Evolutionary conservation across 35 echinoderm and acorn worm genomes (phyloP), one percentile per base, ranked within the genome.

Genomic region (Diadema setosum): DNA sequence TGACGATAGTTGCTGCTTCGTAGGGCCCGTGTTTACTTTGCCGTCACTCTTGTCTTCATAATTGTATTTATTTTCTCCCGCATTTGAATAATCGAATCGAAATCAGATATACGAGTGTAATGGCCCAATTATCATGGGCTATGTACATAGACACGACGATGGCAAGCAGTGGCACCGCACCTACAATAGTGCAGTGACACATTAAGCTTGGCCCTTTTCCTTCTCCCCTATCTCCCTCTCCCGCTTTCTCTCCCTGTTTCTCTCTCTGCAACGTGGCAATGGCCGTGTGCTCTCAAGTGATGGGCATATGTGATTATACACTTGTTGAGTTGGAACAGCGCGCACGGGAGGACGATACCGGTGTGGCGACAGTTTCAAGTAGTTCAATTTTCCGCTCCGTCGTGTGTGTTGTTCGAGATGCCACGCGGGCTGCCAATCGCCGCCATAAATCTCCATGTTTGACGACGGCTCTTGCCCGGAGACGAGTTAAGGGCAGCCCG

Each of bases 291-390:
- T 67, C 12, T 67, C 27, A 34, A 67, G 63, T 67, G 63, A 33
- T 12, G 12, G 63, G 63, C 63, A 26, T 67, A 67, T 67, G 63
- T 67, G 63, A 67, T 67, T 67, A 67, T 34, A 34, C 37, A 67
- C 63, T 67, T 67, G 63, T 67, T n/a, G 29, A 67, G 25, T 14
- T 26, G 63, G 30, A 67, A 34, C 37, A 67, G 27, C 63, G 37
- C 37, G 27, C 63, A 67, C 30, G 5, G 24, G 63, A n/a, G n/a
- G n/a, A n/a, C n/a, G n/a, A 67, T 67, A 67, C 63, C 37, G 63
- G 63, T 67, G 29, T 67, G 63, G 63, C 63, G 63, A 67, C 63
- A 67, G 63, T 67, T 67, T 67, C 63, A 67, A 67, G 63, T 67
- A 67, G 63, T 67, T 67, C 63, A 67, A 67, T 67, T 67, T 67